Evolutionary conservation across 2,113 vertebrate genomes (phyloP).

Genomic region (Climacteris rufus): DNA sequence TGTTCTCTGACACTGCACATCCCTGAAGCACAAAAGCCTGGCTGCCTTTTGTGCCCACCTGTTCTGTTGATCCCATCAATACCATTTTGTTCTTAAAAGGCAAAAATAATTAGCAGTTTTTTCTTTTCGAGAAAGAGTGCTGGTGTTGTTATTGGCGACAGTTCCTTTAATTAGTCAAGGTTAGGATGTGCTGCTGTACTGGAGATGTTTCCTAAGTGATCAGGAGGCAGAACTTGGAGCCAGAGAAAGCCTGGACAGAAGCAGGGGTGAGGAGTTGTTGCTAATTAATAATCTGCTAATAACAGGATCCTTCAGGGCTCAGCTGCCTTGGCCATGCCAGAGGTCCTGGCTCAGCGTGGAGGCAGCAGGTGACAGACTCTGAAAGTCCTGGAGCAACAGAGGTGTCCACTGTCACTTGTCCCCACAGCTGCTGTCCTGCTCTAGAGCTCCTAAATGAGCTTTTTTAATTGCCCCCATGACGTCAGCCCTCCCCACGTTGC

Average conservation of each 20-base stretch:
- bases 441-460: not conserved
- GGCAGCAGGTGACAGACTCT: not conserved
- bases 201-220: not conserved
- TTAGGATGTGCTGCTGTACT: not conserved
- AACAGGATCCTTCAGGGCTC: not conserved
- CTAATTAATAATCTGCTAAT: not conserved
- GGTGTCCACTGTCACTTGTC: not conserved
- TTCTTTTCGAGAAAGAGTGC: not conserved
- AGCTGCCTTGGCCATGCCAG: not conserved
- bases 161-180: not conserved
- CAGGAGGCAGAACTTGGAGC: not conserved
- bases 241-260: not conserved
- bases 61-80: constrained; percentile 48
- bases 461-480: not conserved
- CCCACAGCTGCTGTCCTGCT: not conserved
- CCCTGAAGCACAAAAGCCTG: constrained; percentile 65
- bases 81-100: constrained; percentile 65
- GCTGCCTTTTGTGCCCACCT: constrained; percentile 74
- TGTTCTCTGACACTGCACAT: constrained; percentile 17
- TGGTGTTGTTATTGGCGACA: not conserved
- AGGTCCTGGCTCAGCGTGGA: not conserved
- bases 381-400: not conserved
- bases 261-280: not conserved
- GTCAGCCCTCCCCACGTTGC: not conserved
- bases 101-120: constrained; percentile 86